Evolutionary conservation across 2,888 invertebrate genomes (phyloP).

Genomic region (Celastrina argiolus): DNA sequence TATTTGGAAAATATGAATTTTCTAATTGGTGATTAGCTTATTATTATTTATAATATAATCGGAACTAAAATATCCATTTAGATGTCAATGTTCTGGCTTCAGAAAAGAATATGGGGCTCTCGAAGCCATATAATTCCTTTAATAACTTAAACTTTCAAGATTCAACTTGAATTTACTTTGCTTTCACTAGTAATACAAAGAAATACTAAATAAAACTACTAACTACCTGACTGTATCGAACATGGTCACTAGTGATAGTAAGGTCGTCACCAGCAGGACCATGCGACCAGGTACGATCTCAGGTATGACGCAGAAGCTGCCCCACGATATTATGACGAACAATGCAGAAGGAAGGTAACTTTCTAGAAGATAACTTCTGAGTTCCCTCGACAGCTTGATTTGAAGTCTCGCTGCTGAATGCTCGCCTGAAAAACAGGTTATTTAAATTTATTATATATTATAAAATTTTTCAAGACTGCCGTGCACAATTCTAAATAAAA

Average conservation of each 20-base stretch:
- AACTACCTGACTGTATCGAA: conserved; percentile 80
- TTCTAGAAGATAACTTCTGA: conserved; percentile 79
- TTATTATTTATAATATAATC: no score
- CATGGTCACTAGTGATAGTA: conserved; percentile 81
- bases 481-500: neutral
- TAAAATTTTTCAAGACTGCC: neutral
- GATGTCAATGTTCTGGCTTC: no score
- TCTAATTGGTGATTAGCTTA: neutral
- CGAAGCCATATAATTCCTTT: no score
- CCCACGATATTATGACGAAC: conserved; percentile 82
- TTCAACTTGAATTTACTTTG: neutral
- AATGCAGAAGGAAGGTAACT: conserved; percentile 81
- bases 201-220: neutral
- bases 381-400: conserved; percentile 79
- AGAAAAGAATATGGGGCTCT: no score
- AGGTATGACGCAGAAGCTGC: conserved; percentile 81
- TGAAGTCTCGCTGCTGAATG: conserved; percentile 79
- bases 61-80: no score
- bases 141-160: no score
- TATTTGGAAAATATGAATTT: neutral
- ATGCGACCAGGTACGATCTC: conserved; percentile 82
- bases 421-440: conserved; percentile 65
- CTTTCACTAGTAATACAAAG: neutral
- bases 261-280: conserved; percentile 80
- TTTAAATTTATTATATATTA: conserved; percentile 23